Base-by-base conservation (phyloP, 2,113 vertebrate genomes). In the Pandion haliaetus region DNA sequence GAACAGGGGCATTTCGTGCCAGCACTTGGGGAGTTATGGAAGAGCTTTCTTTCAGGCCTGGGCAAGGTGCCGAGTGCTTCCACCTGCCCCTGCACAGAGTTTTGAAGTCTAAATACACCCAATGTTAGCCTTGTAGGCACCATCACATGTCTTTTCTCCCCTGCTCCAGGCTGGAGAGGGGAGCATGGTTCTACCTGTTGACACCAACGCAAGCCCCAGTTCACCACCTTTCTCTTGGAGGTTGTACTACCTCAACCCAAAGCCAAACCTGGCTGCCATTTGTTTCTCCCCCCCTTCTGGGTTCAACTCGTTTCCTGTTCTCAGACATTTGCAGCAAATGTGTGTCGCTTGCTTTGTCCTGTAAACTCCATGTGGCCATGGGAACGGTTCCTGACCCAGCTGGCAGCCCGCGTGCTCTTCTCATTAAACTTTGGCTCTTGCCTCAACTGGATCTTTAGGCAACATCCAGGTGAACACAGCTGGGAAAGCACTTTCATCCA, bases 401-500 rank as follows among this genome's bases (percentile, higher is more conserved):
- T 93, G 92, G 94, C 92, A 93, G 74, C 47, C 57, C 0, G 2
- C 0, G 2, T 86, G 81, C 82, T 93, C 96, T 88, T 91, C 92
- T 97, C 91, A 88, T 96, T 96, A 96, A 94, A 88, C 55, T 71
- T 66, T 94, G 89, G 74, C 87, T 95, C 86, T 84, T 0, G 0
- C 36, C 57, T 91, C 63, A 84, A 38, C 63, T 93, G 89, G 62
- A 90, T 95, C 77, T 95, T 95, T 84, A 88, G 82, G 92, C 74
- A 93, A 91, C 38, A 83, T 92, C 89, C 96, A 97, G 97, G 97
- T 98, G 91, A 97, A 54, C 66, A 86, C 93, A 96, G 93, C 88
- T 98, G 97, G 93, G 80, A 97, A 97, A 96, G 65, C 74, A 82
- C 47, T 97, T 96, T 84, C 40, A 25, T 66, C 81, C 23, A 4